Evolutionary conservation across 2,113 vertebrate genomes (phyloP).

Genomic region (Caretta caretta): DNA sequence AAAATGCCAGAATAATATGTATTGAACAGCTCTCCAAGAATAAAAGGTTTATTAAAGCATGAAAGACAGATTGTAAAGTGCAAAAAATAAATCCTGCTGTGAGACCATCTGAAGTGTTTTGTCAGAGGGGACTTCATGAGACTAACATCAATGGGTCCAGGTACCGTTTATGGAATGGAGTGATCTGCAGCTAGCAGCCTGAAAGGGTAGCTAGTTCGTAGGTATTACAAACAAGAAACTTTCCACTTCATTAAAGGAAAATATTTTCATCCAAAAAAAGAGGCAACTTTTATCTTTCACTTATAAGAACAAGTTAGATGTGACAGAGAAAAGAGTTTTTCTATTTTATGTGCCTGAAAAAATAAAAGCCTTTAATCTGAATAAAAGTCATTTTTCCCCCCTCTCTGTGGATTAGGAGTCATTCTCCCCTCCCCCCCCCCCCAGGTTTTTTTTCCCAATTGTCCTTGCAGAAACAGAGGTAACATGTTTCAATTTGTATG

Average conservation of each 20-base stretch:
- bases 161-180: not conserved
- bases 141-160: not conserved
- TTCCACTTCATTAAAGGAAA: not conserved
- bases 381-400: not conserved
- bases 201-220: not conserved
- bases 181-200: not conserved
- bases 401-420: not conserved
- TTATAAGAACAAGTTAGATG: not conserved
- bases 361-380: not conserved
- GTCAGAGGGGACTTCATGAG: not conserved
- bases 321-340: not conserved
- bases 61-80: not conserved
- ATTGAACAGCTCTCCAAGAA: not conserved
- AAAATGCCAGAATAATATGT: not conserved
- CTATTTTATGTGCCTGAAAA: rapidly evolving
- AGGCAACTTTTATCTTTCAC: not conserved
- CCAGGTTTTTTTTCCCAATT: not conserved
- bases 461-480: rapidly evolving
- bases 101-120: not conserved
- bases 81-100: not conserved
- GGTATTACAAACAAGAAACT: not conserved
- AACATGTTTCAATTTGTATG: not conserved
- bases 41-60: not conserved
- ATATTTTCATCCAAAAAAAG: not conserved
- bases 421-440: not conserved